Base-by-base conservation (phyloP, 53 echinoderm and acorn worm species). In the Zoroaster sp. region DNA sequence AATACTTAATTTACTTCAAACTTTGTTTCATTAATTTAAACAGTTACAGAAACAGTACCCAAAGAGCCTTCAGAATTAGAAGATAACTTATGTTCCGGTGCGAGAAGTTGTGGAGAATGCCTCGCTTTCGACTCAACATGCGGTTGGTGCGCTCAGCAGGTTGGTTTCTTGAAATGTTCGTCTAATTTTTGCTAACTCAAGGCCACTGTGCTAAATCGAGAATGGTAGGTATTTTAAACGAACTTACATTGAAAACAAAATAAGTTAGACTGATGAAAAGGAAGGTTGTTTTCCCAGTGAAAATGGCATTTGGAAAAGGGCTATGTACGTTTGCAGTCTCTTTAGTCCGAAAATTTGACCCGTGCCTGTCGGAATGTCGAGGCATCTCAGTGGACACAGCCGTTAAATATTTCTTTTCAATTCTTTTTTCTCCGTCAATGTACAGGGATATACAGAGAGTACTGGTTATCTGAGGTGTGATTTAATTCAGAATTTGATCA, bases 61-160 rank as follows among this genome's bases (percentile, higher is more conserved):
- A 28, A 8, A 14, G 71, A 85, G 30, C 47, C 85, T 1, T 45
- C 44, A 12, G 71, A 85, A 9, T 43, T 88, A 18, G 67, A 33
- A 11, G 69, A 39, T 25, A 66, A 68, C 35, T 10, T 45, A 32
- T 88, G 88, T 51, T 33, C 43, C 1, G 76, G 5, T 87, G 97
- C 95, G 2, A 92, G 87, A 51, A 90, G 90, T n/a, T 97, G 97
- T 80, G 93, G 93, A 14, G 95, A 93, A 21, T 97, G 97, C 52
- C 92, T 94, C 14, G 77, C 75, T 33, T 12, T 92, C 46, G 88
- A 92, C 49, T 83, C 95, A 12, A 40, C 69, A 13, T 97, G 97
- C 74, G 97, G 90, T n/a, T 97, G 97, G 97, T 97, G 97, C 41
- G 88, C 80, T 17, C 81, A 87, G 33, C 79, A 77, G 72, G 97